Base-by-base conservation (phyloP, 2,797 vertebrate genomes). In the Poeciliopsis presidionis region DNA sequence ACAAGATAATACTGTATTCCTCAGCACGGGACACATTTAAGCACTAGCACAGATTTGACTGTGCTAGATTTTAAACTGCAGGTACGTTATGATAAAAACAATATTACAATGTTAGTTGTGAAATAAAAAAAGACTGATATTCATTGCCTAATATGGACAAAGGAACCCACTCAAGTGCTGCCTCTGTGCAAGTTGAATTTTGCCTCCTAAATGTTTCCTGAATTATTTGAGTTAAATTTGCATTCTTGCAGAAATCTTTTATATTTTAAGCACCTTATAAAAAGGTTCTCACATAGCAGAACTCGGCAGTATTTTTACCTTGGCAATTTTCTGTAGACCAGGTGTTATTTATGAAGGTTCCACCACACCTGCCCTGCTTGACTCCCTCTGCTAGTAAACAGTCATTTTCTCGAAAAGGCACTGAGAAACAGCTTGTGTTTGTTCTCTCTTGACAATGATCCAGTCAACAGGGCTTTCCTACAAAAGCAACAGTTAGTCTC, bases 321-420 rank as follows among this genome's bases (percentile, higher is more conserved):
- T 87, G 76, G 81, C 30, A 12, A 80, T 88, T 79, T 81, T 86
- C 87, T 86, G 79, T 86, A 81, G 82, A 91, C 87, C 93, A 93
- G 93, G 85, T 94, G 90, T 92, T 94, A 89, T 91, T 91, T 92
- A 93, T 91, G 88, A 89, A 89, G 90, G 89, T 86, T 84, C 86
- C 86, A 88, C 86, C 86, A 88, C 94, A 94, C 92, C 94, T 94
- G 94, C 87, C 90, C 91, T 81, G 84, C 83, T 51, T 90, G 87
- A 91, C 81, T 91, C 81, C 78, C 81, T 89, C 76, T 81, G 84
- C 92, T 93, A 83, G 88, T 93, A 95, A 95, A 95, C 93, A 95
- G 90, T 90, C 88, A 93, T 94, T 94, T 91, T 92, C 88, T 91
- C 84, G 57, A 84, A 79, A 76, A 73, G 53, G 74, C 78, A 72